Conservation (phyloP, 1,140 invertebrate species). For the Apocrypta bakeri region DNA sequence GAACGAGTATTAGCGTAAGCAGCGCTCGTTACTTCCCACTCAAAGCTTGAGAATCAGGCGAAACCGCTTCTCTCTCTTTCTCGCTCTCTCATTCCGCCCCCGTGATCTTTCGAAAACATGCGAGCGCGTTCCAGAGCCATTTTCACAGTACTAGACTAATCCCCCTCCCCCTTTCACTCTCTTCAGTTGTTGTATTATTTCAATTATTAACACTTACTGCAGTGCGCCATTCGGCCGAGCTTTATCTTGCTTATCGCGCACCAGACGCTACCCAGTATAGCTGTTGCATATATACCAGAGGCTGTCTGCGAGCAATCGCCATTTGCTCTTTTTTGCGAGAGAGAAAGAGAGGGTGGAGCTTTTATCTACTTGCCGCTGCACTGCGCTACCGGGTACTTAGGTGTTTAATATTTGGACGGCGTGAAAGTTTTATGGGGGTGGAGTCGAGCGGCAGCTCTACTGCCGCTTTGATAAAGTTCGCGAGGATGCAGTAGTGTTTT, state of each 20-base stretch:
- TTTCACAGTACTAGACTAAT: slow-evolving; percentile 4
- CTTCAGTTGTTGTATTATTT: slow-evolving; percentile 18
- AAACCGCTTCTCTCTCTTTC: slow-evolving; percentile 8
- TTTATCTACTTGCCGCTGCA: background rate
- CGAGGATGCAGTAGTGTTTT: background rate
- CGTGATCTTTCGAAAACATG: slow-evolving; percentile 6
- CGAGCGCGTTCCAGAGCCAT: background rate
- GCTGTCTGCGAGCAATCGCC: background rate
- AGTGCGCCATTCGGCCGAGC: slow-evolving; percentile 8
- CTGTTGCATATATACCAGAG: background rate
- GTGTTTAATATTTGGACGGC: background rate
- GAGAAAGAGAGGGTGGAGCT: background rate
- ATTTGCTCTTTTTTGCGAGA: background rate
- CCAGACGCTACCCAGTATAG: background rate
- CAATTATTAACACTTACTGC: slow-evolving; percentile 43
- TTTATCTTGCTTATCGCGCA: slow-evolving; percentile 29
- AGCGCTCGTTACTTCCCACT: slow-evolving; percentile 60
- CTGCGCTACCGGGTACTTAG: background rate
- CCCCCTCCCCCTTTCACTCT: background rate
- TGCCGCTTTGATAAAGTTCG: background rate
- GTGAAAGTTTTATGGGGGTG: background rate
- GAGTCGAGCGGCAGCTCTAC: background rate
- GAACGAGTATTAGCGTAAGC: slow-evolving; percentile 49
- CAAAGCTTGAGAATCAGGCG: slow-evolving; percentile 18
- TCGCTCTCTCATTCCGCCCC: background rate